A percentile compares a stretch with the other conserved stretches of the same genome.
Conservation (phyloP, 37 sponge, comb jelly and placozoan genomes). For the Theonella swinhoei region DNA sequence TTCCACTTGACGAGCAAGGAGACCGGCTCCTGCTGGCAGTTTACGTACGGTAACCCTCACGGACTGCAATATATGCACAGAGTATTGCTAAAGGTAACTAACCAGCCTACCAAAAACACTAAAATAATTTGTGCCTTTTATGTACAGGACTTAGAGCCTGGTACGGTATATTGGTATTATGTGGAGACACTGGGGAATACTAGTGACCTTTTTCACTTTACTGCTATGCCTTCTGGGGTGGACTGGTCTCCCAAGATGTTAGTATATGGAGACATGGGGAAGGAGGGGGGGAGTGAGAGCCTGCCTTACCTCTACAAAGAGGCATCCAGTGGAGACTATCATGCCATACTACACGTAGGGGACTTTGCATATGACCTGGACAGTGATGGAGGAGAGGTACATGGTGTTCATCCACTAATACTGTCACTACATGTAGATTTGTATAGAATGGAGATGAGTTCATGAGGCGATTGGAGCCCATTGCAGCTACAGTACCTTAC, state of each 20-base stretch:
- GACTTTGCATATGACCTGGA: conserved; percentile 50
- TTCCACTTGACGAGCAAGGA: not conserved
- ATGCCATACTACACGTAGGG: conserved; percentile 38
- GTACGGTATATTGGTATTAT: conserved; percentile 15
- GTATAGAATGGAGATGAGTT: conserved; percentile 54
- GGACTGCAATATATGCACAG: conserved; percentile 40
- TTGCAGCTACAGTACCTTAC: conserved; percentile 56
- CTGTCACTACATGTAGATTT: not conserved
- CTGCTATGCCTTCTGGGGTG: conserved; percentile 14
- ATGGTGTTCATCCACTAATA: not conserved
- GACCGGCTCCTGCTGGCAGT: conserved; percentile 13
- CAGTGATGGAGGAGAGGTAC: conserved; percentile 45
- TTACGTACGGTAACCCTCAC: conserved; percentile 36
- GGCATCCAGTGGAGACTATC: conserved; percentile 2
- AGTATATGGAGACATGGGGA: conserved; percentile 48
- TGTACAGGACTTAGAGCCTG: conserved; percentile 24
- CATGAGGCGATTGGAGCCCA: conserved; percentile 52
- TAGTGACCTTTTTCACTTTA: conserved; percentile 9
- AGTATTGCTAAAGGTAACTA: conserved; percentile 13
- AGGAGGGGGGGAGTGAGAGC: conserved; percentile 2
- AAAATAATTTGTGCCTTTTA: not conserved
- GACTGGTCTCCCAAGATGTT: conserved; percentile 16
- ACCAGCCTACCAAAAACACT: not conserved
- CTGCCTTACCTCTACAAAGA: conserved; percentile 12
- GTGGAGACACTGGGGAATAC: conserved; percentile 2